Evolutionary conservation across 2,797 vertebrate genomes (phyloP).

Genomic region (Lutra lutra): DNA sequence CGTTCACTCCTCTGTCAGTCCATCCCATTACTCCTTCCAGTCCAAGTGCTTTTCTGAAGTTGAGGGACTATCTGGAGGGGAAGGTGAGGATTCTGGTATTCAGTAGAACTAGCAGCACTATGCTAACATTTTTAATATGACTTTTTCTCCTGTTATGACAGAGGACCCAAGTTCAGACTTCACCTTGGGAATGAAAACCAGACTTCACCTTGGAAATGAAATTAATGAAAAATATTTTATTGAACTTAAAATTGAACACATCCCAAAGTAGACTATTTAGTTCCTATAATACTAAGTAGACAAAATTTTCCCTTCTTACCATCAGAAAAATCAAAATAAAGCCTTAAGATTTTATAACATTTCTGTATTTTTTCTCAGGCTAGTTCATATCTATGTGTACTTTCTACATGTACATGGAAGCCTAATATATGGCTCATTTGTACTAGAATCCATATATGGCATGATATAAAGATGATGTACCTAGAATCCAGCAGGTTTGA

Average conservation of each 20-base stretch:
- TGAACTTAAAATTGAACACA: neutral
- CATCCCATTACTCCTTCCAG: fast-evolving
- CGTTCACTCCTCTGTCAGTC: neutral
- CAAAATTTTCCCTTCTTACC: neutral
- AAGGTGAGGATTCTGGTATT: neutral
- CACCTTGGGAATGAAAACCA: neutral
- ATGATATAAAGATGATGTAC: neutral
- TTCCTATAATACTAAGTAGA: neutral
- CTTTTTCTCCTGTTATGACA: neutral
- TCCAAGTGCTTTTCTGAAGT: neutral
- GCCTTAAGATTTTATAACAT: neutral
- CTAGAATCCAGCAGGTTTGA: neutral
- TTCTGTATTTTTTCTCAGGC: neutral
- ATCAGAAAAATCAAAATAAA: neutral
- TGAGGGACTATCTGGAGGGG: neutral
- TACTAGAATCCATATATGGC: neutral
- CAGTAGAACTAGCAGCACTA: neutral
- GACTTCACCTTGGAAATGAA: neutral
- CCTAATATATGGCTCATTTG: neutral
- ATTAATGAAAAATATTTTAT: neutral
- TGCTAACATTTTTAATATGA: neutral
- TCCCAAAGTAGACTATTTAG: neutral
- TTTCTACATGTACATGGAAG: neutral
- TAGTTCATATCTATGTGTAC: too few relatives aligned
- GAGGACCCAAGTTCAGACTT: neutral